Base-by-base conservation (phyloP, 2,888 invertebrate genomes). In the Plusia festucae region DNA sequence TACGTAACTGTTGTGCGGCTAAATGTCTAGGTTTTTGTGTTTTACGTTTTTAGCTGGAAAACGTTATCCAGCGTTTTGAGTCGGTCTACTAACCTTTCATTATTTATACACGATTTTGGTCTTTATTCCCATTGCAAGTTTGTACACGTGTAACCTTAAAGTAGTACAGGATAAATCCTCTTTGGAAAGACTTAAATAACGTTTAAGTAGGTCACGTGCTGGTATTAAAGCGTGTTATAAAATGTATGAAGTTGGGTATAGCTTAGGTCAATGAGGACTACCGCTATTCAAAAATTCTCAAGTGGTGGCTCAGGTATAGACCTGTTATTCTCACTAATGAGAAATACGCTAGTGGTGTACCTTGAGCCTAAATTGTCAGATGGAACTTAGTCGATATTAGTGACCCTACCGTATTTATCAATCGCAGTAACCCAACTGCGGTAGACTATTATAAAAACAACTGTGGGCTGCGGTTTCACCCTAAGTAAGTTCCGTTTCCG, bases 21-120 rank as follows among this genome's bases (percentile, higher is more conserved):
- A 24, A 20, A 52, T 7, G 15, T 24, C 52, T 52, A 52, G 15
- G 20, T 52, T 24, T 20, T 24, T 54, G 20, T 57, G 15, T 57
- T 18, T 57, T 16, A 13, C 11, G 27, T 46, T n/a, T 57, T 24
- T 22, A 16, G 44, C 27, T 30, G 30, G n/a, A 49, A 53, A 44
- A 52, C 53, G 18, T 53, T 15, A 53, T 59, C 24, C 27, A 27
- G 18, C 18, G 46, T 18, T 27, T 15, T 40, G 4, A 44, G 53
- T 44, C 11, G 40, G 53, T 40, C 53, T 44, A 60, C 40, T 68
- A 53, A 30, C 65, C 51, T 62, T 51, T 54, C 32, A 57, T 68
- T 60, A 53, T 24, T 53, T 46, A 54, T 60, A 40, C 53, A 64
- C 60, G 60, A 57, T 16, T 57, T 20, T 40, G 56, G 60, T 54